Percentiles rank a stretch among this genome's conserved stretches.
Evolutionary conservation across 2,888 invertebrate species (phyloP).

Genomic region (Julus scandinavius): DNA sequence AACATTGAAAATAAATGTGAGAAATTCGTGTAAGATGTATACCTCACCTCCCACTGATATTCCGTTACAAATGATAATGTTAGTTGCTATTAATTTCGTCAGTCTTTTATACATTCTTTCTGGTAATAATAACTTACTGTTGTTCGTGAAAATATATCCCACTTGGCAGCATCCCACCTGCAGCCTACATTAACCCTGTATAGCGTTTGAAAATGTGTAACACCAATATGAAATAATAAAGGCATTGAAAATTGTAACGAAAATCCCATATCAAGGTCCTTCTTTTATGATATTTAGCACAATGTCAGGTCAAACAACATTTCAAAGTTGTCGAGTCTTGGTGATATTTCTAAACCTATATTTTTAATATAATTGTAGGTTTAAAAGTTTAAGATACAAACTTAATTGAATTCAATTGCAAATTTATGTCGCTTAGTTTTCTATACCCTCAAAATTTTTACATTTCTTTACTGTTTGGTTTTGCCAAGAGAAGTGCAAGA

Average conservation of each 20-base stretch:
- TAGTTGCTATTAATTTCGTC: slow-evolving; percentile 28
- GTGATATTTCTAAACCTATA: not conserved
- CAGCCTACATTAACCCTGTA: not conserved
- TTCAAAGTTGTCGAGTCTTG: not conserved
- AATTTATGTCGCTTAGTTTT: not conserved
- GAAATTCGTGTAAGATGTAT: slow-evolving; percentile 18
- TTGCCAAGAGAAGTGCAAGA: not conserved
- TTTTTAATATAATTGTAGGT: not conserved
- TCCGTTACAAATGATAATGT: slow-evolving; percentile 25
- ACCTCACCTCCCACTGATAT: not conserved
- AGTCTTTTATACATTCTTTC: not conserved
- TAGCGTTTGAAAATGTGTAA: not conserved
- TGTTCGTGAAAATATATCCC: not conserved
- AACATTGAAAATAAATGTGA: not conserved
- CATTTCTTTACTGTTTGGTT: too few relatives aligned
- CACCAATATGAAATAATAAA: not conserved
- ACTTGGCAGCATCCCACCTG: not conserved
- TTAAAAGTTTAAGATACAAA: not conserved
- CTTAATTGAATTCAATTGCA: not conserved
- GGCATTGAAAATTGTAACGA: not conserved
- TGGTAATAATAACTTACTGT: not conserved
- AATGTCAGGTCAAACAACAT: not conserved
- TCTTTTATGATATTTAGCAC: not conserved
- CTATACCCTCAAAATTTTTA: not conserved
- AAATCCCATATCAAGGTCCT: slow-evolving; percentile 1